Evolutionary conservation across 2,797 vertebrate genomes (phyloP).

Genomic region (Gouania willdenowi): DNA sequence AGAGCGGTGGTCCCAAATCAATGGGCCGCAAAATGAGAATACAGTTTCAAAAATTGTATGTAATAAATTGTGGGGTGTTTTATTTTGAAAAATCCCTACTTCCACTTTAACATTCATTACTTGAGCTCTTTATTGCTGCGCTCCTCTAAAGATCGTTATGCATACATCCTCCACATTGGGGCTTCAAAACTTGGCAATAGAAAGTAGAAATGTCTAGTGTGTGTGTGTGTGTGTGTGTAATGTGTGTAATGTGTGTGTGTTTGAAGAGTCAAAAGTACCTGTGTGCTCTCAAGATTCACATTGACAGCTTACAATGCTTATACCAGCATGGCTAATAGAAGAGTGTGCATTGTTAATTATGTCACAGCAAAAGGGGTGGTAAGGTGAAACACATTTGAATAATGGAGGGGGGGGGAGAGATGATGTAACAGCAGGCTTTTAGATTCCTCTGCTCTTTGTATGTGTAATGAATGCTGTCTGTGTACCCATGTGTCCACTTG

Average conservation of each 20-base stretch:
- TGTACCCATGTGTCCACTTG: conserved; percentile 21
- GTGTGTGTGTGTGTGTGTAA: conserved; percentile 7
- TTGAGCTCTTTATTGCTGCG: too few species aligned
- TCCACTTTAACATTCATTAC: too few species aligned
- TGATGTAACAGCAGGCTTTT: conserved; percentile 43
- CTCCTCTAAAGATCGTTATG: too few species aligned
- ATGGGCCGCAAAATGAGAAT: conserved; percentile 6
- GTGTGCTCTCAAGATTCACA: conserved; percentile 51
- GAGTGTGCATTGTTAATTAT: conserved; percentile 72
- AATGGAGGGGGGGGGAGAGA: conserved; percentile 59
- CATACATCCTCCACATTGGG: too few species aligned
- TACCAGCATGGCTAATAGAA: conserved; percentile 60
- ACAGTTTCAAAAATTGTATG: too few species aligned
- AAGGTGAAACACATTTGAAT: conserved; percentile 76
- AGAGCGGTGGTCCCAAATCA: too few species aligned
- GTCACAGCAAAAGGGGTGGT: conserved; percentile 61
- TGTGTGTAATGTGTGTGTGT: conserved; percentile 12
- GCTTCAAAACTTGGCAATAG: too few species aligned
- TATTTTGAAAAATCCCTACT: too few species aligned
- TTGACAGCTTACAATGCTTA: conserved; percentile 73
- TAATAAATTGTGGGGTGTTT: neutral
- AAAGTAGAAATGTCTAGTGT: too few species aligned
- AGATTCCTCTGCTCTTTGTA: conserved; percentile 34
- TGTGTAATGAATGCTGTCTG: conserved; percentile 38
- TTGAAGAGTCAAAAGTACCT: conserved; percentile 39